Percentiles rank a stretch among this genome's conserved stretches.
These are phyloP conservation scores for Dicycla oo DNA, from an alignment of 2,888 invertebrate genomes.

Conservation along the genomic window DNA sequence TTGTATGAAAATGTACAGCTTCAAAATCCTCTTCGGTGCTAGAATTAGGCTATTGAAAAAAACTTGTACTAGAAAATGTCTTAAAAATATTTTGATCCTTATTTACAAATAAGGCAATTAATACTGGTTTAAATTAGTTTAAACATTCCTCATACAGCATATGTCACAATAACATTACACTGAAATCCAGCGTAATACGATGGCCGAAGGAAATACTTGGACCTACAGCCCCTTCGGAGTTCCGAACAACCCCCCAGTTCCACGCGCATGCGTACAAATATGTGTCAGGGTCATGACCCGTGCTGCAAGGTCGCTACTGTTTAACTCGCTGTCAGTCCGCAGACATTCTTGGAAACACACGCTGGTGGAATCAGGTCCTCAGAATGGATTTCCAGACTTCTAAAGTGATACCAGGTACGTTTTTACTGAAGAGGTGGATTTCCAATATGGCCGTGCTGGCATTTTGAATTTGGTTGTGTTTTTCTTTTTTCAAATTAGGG, in stretches of 20 bases:
- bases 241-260: constrained; percentile 25
- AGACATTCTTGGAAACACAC: constrained; percentile 50
- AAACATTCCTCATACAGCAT: constrained; percentile 20
- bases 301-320: constrained; percentile 85
- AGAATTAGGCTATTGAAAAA: too few relatives aligned
- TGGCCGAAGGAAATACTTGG: constrained; percentile 12
- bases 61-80: background rate
- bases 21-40: too few relatives aligned
- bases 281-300: constrained; percentile 86
- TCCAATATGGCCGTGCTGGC: constrained; percentile 23
- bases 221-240: constrained; percentile 27
- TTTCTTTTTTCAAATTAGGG: constrained; percentile 38
- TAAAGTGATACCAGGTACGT: constrained; percentile 74
- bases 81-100: background rate
- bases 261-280: constrained; percentile 81
- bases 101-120: background rate
- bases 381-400: constrained; percentile 80
- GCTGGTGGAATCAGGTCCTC: constrained; percentile 40
- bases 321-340: constrained; percentile 76
- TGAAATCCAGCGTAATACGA: constrained; percentile 33
- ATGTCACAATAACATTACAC: constrained; percentile 38
- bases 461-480: constrained; percentile 15
- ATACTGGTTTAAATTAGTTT: constrained; percentile 36
- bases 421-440: background rate
- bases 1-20: too few relatives aligned